Percentiles rank a stretch among this genome's conserved stretches.
Evolutionary conservation across 2,888 invertebrate genomes (phyloP).

Genomic region (Rutpela maculata): DNA sequence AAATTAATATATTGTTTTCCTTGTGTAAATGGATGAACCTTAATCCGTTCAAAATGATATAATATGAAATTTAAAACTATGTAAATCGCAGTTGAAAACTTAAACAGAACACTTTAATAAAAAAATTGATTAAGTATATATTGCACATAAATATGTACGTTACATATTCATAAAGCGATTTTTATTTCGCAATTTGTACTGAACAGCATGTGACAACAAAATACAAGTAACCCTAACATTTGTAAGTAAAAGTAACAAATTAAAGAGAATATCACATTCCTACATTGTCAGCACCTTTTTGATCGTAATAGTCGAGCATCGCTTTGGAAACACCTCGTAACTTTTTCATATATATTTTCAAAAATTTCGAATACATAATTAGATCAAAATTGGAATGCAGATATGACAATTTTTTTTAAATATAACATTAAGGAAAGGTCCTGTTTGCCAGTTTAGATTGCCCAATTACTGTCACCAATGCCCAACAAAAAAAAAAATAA

Average conservation of each 20-base stretch:
- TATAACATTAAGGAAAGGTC: conserved; percentile 20
- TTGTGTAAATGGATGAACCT: conserved; percentile 14
- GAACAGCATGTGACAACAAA: conserved; percentile 71
- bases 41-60: conserved; percentile 31
- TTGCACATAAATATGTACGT: conserved; percentile 72
- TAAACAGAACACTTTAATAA: conserved; percentile 57
- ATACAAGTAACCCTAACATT: conserved; percentile 69
- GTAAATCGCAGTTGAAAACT: conserved; percentile 53
- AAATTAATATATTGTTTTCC: not conserved
- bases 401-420: conserved; percentile 37
- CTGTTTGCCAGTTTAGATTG: conserved; percentile 29
- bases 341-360: conserved; percentile 22
- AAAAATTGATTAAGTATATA: conserved; percentile 68
- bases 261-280: conserved; percentile 72
- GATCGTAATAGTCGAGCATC: conserved; percentile 60
- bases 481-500: conserved; percentile 66
- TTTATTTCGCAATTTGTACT: conserved; percentile 70
- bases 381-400: conserved; percentile 28
- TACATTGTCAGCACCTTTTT: conserved; percentile 72
- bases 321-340: conserved; percentile 43
- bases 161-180: conserved; percentile 70
- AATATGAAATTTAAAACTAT: conserved; percentile 32
- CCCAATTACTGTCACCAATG: conserved; percentile 64
- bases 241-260: conserved; percentile 71
- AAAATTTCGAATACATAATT: conserved; percentile 6